Percentiles rank a stretch among this genome's conserved stretches.
These are phyloP conservation scores for Garrulus glandarius DNA, from an alignment of 2,797 vertebrate species.

Conservation along the genomic window DNA sequence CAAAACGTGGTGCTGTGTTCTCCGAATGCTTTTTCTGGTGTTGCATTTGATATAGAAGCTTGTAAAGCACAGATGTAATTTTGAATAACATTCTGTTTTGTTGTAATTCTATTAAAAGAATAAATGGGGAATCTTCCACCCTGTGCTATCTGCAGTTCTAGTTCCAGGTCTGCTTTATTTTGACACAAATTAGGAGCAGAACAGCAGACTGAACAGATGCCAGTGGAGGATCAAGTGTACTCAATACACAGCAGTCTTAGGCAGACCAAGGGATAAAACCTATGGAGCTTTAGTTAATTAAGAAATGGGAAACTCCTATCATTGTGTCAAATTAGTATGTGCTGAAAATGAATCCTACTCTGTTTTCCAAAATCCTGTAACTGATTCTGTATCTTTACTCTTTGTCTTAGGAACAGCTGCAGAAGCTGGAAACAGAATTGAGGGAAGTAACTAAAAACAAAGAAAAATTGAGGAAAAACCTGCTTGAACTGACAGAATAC, in stretches of 20 bases:
- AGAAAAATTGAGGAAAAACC: slow-evolving; percentile 89
- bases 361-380: not conserved
- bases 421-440: slow-evolving; percentile 93
- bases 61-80: not conserved
- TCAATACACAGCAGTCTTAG: not conserved
- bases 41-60: fast-evolving
- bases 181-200: not conserved
- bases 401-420: slow-evolving; percentile 87
- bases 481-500: slow-evolving; percentile 93
- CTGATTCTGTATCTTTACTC: not conserved
- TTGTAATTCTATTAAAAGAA: not conserved
- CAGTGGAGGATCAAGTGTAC: not conserved
- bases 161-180: not conserved
- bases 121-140: not conserved
- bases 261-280: not conserved
- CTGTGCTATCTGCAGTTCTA: not conserved
- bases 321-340: not conserved
- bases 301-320: not conserved
- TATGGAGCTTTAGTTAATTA: not conserved
- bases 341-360: not conserved
- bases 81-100: not conserved
- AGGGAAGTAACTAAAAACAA: slow-evolving; percentile 94
- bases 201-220: not conserved
- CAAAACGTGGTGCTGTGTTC: not conserved
- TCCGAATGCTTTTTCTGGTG: not conserved